Evolutionary conservation across 2,797 vertebrate genomes (phyloP).

Genomic region (Thaleichthys pacificus): DNA sequence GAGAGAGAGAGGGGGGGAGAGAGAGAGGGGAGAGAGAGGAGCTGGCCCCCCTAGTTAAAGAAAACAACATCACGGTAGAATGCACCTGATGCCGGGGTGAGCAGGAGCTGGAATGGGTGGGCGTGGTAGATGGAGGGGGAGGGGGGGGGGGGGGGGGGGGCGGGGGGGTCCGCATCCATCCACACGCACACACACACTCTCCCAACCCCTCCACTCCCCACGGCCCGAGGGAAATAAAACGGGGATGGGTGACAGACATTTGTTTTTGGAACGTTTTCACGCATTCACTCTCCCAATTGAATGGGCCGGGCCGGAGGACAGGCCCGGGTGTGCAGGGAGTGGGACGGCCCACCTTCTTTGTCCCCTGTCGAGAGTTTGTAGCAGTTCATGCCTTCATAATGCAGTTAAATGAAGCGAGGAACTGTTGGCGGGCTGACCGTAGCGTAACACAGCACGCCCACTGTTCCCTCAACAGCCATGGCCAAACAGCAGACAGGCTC

Average conservation of each 20-base stretch:
- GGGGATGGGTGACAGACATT: constrained; percentile 55
- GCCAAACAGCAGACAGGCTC: constrained; percentile 19
- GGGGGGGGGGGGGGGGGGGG: constrained; percentile 26
- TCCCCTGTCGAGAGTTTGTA: constrained; percentile 83
- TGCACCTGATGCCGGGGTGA: constrained; percentile 65
- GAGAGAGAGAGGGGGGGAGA: background rate
- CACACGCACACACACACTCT: constrained; percentile 40
- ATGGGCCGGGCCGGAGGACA: constrained; percentile 54
- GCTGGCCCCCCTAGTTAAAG: constrained; percentile 37
- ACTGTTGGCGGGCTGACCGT: constrained; percentile 63
- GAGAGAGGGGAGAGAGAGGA: constrained; percentile 25
- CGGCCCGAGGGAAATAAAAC: constrained; percentile 39
- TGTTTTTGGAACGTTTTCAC: constrained; percentile 65
- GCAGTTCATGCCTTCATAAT: constrained; percentile 81
- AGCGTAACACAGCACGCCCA: constrained; percentile 62
- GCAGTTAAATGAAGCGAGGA: constrained; percentile 81
- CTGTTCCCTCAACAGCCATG: constrained; percentile 57
- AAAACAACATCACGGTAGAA: constrained; percentile 70
- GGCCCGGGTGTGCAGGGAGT: constrained; percentile 40
- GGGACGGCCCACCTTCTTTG: constrained; percentile 62
- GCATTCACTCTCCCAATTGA: constrained; percentile 62
- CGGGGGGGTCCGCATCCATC: constrained; percentile 28
- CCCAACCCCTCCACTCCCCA: constrained; percentile 26
- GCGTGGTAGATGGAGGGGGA: constrained; percentile 59
- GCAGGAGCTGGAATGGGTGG: constrained; percentile 53